These are phyloP conservation scores for Lathamus discolor DNA, from an alignment of 2,113 vertebrate genomes.

Conservation along the genomic window DNA sequence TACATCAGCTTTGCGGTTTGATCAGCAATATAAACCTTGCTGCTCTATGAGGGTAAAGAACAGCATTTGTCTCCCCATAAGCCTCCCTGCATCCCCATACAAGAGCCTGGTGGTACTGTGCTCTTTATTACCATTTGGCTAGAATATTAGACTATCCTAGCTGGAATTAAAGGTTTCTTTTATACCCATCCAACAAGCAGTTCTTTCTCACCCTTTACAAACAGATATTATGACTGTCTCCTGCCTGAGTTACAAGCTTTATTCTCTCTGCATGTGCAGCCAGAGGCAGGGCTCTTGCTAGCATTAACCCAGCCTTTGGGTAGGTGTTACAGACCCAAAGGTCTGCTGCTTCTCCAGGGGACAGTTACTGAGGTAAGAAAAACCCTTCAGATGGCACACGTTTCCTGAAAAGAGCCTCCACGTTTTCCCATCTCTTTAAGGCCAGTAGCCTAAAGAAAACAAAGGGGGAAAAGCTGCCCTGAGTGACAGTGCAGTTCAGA, in stretches of 20 bases:
- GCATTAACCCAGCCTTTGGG: not conserved
- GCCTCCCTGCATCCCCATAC: not conserved
- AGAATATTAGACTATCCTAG: not conserved
- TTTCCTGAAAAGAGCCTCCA: not conserved
- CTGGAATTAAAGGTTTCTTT: constrained; percentile 37
- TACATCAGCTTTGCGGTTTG: not conserved
- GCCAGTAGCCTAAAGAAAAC: not conserved
- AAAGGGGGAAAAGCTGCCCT: not conserved
- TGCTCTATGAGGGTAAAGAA: not conserved
- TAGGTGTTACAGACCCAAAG: not conserved
- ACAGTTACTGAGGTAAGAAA: not conserved
- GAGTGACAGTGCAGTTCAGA: not conserved
- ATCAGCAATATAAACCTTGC: not conserved
- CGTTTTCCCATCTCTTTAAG: not conserved
- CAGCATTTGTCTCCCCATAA: not conserved
- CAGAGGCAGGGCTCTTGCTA: not conserved
- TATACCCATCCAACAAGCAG: constrained; percentile 4
- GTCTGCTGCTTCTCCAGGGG: not conserved
- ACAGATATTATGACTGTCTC: not conserved
- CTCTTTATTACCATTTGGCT: constrained; percentile 1
- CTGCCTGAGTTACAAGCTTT: not conserved
- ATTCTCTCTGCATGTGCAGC: not conserved
- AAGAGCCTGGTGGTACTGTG: not conserved
- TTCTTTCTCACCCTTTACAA: constrained; percentile 34
- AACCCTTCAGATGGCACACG: not conserved